Percentiles rank a stretch among this genome's conserved stretches.
Conservation (phyloP, 2,888 invertebrate species). For the Pilophorus perplexus region DNA sequence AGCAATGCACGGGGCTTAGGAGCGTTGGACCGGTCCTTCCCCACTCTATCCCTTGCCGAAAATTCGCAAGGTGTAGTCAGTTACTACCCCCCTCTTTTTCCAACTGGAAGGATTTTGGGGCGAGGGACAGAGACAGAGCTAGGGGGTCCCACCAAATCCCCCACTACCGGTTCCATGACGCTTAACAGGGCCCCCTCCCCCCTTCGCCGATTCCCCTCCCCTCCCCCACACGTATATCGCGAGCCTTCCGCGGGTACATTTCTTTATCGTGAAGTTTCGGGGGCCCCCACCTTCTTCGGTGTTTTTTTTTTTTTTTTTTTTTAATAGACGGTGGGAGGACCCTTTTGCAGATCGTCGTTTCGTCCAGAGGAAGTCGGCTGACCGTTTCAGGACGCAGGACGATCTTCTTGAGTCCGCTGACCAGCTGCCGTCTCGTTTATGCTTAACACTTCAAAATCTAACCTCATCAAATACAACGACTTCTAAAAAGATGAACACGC, state of each 20-base stretch:
- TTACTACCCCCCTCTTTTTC: not conserved
- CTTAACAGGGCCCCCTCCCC: not conserved
- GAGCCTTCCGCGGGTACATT: not conserved
- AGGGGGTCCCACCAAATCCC: conserved; percentile 14
- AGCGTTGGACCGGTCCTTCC: conserved; percentile 42
- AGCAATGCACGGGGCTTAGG: conserved; percentile 36
- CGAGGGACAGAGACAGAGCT: conserved; percentile 14
- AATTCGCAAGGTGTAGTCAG: conserved; percentile 46
- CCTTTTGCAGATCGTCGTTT: too few relatives aligned
- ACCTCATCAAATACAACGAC: too few relatives aligned
- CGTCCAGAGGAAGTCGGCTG: too few relatives aligned
- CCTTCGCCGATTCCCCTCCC: conserved; percentile 14
- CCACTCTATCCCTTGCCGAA: conserved; percentile 43
- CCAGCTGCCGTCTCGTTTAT: not conserved
- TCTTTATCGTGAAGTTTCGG: too few relatives aligned
- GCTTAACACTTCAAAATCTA: conserved; percentile 1
- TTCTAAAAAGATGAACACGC: too few relatives aligned
- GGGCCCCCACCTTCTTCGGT: not conserved
- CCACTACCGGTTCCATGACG: conserved; percentile 16
- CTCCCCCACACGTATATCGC: not conserved
- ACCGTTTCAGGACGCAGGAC: too few relatives aligned
- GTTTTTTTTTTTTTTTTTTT: not conserved
- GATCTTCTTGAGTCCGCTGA: not conserved
- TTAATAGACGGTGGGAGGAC: too few relatives aligned
- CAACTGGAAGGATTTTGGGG: too few relatives aligned